A percentile compares a stretch with the other conserved stretches of the same genome.
Evolutionary conservation across 1,140 invertebrate genomes (phyloP).

Genomic region (Leptonema lineaticorne): DNA sequence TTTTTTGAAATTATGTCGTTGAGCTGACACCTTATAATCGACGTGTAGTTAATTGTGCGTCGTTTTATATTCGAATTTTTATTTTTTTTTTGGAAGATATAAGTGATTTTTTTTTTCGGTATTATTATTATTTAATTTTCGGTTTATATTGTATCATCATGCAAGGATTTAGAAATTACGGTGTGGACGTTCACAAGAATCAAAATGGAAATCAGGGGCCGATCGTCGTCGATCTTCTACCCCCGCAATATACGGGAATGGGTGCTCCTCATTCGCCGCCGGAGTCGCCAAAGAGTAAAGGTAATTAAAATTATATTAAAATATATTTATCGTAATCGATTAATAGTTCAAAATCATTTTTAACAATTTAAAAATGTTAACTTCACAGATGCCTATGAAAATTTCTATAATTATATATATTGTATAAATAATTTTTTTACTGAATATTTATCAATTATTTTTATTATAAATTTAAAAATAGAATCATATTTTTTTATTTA

Average conservation of each 20-base stretch:
- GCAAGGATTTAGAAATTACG: conserved; percentile 42
- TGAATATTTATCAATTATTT: too few relatives aligned
- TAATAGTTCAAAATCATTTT: too few relatives aligned
- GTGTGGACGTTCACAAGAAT: conserved; percentile 38
- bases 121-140: not conserved
- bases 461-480: too few relatives aligned
- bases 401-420: too few relatives aligned
- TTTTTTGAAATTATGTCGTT: not conserved
- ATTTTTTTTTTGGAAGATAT: not conserved
- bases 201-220: conserved; percentile 14
- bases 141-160: conserved; percentile 7
- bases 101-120: not conserved
- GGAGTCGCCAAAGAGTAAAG: conserved; percentile 40
- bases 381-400: too few relatives aligned
- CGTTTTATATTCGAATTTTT: not conserved
- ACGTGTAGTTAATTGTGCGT: not conserved
- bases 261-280: conserved; percentile 39
- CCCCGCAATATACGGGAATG: conserved; percentile 34
- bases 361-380: not conserved
- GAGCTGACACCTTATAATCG: not conserved
- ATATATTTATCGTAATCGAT: not conserved
- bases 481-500: too few relatives aligned
- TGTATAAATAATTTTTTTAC: too few relatives aligned
- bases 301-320: conserved; percentile 4
- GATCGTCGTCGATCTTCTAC: conserved; percentile 38